Base-by-base conservation (phyloP, 2,888 invertebrate species). In the Hydroisotoma schaefferi region DNA sequence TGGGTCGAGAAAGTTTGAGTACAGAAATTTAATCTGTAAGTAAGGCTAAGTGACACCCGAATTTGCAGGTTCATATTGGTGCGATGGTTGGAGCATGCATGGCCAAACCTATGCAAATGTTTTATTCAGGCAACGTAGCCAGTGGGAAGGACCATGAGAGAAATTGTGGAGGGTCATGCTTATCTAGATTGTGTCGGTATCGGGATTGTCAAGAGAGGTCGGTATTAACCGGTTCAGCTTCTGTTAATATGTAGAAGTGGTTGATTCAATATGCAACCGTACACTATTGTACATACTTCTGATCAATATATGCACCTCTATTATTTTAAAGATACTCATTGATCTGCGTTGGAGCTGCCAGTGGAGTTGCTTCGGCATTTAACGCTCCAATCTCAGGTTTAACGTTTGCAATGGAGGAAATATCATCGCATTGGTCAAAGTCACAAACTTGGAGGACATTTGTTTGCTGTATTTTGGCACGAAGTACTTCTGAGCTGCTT, bases 361-460 rank as follows among this genome's bases (percentile, higher is more conserved):
- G 77, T 18, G 78, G 79, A 0, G 77, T 79, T 22, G 76, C 79
- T 6, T 76, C 78, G 2, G 79, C 79, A 1, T 79, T 79, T 65
- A 77, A 77, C 5, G 77, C 79, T 4, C 79, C 79, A 1, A 77
- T 79, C 1, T 78, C 78, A 8, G 79, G 78, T 3, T 72, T 79
- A 40, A 73, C 78, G 37, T 79, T 78, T 65, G 77, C 77, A 47
- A 78, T 79, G 77, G 79, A 79, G 68, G 79, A 79, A 68, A 78
- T 78, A 33, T 77, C 78, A 0, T 78, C 78, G 4, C 78, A 78
- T 70, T 79, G 79, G 79, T 76, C 76, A 12, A 75, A 75, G 55
- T 76, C 76, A 27, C 69, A 79, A 47, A 76, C 78, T 6, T 79
- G 79, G 79, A 77, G 78, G 73, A 77, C 77, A 20, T 79, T 79